A percentile compares a stretch with the other conserved stretches of the same genome.
phyloP scores from a whole-genome alignment of 2,888 invertebrate genomes.

The Periphyllus acericola region DNA sequence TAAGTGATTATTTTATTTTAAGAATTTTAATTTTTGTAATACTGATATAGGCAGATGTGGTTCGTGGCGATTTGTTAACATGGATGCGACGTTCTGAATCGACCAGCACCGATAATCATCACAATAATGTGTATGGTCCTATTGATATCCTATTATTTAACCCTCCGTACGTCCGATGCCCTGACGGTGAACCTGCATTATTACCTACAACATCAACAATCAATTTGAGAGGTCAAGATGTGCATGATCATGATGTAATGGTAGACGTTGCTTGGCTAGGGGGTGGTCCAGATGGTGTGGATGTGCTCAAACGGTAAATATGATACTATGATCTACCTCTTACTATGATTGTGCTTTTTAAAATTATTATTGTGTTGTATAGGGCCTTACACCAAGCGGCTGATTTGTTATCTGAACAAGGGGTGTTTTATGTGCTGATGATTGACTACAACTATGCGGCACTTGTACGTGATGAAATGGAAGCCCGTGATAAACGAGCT shows the following conservation, averaged over 20 bases:
- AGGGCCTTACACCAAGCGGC: constrained; percentile 77
- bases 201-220: constrained; percentile 79
- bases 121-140: neutral
- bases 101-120: constrained; percentile 65
- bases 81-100: constrained; percentile 70
- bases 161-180: constrained; percentile 97
- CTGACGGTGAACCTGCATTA: constrained; percentile 86
- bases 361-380: constrained; percentile 64
- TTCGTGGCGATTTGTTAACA: constrained; percentile 75
- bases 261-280: constrained; percentile 53
- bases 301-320: constrained; percentile 46
- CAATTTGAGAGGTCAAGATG: constrained; percentile 72
- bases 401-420: constrained; percentile 76
- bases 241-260: constrained; percentile 62
- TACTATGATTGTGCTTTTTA: neutral
- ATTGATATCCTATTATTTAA: constrained; percentile 94
- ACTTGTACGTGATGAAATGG: constrained; percentile 15
- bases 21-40: constrained; percentile 65
- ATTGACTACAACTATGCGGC: constrained; percentile 80
- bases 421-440: constrained; percentile 87
- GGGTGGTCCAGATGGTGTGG: constrained; percentile 33
- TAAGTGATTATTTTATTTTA: constrained; percentile 66
- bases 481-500: neutral
- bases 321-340: neutral
- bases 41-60: constrained; percentile 70